A percentile compares a stretch with the other conserved stretches of the same genome.
Conservation (phyloP, 2,888 invertebrate species). For the Axea sp. region DNA sequence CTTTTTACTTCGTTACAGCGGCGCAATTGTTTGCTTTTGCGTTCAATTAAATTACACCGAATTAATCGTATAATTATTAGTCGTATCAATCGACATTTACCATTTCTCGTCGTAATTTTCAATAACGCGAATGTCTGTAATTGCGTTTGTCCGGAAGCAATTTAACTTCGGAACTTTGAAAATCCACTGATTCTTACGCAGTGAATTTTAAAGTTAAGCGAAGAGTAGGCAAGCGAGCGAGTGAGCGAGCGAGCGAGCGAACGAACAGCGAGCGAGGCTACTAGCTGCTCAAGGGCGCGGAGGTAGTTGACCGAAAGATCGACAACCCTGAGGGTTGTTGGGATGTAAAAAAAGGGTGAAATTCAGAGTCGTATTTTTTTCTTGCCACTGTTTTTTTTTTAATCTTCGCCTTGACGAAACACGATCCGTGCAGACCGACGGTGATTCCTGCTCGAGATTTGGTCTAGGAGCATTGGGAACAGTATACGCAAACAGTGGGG, state of each 20-base stretch:
- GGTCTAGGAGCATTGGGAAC: slow-evolving; percentile 44
- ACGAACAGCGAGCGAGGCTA: slow-evolving; percentile 33
- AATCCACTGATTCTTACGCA: slow-evolving; percentile 9
- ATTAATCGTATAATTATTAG: too few relatives aligned
- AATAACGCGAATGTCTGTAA: too few relatives aligned
- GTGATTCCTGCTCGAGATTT: slow-evolving; percentile 40
- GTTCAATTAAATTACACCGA: too few relatives aligned
- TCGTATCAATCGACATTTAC: too few relatives aligned
- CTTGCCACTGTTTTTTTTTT: slow-evolving; percentile 3
- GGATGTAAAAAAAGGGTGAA: slow-evolving; percentile 39
- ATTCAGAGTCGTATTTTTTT: slow-evolving; percentile 34
- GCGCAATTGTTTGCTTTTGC: too few relatives aligned
- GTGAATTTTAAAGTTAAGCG: slow-evolving; percentile 23
- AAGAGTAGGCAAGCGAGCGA: slow-evolving; percentile 19
- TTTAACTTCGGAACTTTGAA: too few relatives aligned
- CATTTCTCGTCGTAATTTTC: too few relatives aligned
- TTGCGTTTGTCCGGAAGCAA: too few relatives aligned
- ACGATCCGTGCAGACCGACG: slow-evolving; percentile 39
- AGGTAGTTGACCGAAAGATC: slow-evolving; percentile 61
- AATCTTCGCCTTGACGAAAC: slow-evolving; percentile 51
- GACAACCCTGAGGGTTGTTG: slow-evolving; percentile 56
- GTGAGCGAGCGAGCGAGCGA: slow-evolving; percentile 30
- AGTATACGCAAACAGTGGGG: slow-evolving; percentile 53
- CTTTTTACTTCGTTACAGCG: too few relatives aligned
- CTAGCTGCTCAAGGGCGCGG: slow-evolving; percentile 57